A percentile compares a stretch with the other conserved stretches of the same genome.
Conservation (phyloP, 2,113 vertebrate genomes). For the Gobiocypris rarus region DNA sequence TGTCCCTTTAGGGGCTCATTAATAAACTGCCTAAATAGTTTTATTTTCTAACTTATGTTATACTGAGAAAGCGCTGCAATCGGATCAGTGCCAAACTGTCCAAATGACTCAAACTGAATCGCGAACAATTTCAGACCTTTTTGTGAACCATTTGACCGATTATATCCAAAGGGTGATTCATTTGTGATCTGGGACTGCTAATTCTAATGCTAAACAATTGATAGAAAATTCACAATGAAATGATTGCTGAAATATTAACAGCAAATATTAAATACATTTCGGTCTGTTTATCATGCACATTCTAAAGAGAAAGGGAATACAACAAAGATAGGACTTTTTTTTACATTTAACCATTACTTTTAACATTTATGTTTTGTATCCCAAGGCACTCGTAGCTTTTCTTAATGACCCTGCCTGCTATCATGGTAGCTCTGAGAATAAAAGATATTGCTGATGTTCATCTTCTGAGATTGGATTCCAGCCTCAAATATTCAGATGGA, state of each 20-base stretch:
- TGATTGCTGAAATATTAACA: neutral
- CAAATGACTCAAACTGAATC: neutral
- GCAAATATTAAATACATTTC: neutral
- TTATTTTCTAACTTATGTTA: neutral
- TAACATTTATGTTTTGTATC: neutral
- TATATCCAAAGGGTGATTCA: neutral
- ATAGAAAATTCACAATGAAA: neutral
- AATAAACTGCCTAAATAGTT: neutral
- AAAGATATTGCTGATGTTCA: constrained; percentile 25
- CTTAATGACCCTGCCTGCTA: neutral
- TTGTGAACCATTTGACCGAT: neutral
- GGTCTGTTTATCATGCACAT: neutral
- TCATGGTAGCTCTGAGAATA: neutral
- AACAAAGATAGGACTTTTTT: too few species aligned
- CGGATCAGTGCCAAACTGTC: neutral
- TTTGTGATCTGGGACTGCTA: neutral
- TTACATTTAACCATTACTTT: neutral
- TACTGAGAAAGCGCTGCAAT: neutral
- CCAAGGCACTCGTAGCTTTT: neutral
- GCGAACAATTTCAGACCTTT: neutral
- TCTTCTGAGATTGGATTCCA: constrained; percentile 26
- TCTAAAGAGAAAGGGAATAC: neutral
- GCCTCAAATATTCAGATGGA: constrained; percentile 22
- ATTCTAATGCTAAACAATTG: neutral
- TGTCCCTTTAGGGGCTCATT: too few species aligned